phyloP scores from a whole-genome alignment of 2,113 vertebrate genomes.

The Chlamydotis undulata region DNA sequence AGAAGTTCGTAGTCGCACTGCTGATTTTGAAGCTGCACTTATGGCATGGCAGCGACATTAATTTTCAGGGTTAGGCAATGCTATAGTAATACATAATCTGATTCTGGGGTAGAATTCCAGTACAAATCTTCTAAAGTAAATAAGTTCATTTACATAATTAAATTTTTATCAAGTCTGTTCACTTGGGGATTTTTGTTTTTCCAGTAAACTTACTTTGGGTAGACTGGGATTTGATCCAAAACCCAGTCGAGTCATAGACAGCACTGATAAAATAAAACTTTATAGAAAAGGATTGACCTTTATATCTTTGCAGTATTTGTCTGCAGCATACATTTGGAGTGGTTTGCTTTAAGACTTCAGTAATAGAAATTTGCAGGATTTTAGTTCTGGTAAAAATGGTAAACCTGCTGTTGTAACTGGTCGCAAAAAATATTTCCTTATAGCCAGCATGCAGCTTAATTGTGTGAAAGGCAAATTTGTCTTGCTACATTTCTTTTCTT shows the following conservation, averaged over 20 bases:
- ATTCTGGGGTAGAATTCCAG: background rate
- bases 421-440: background rate
- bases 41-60: background rate
- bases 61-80: background rate
- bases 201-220: slow-evolving; percentile 9
- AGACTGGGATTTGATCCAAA: slow-evolving; percentile 20
- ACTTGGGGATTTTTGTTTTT: background rate
- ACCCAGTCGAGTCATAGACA: background rate
- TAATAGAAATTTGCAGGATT: background rate
- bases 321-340: background rate
- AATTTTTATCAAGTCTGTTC: slow-evolving; percentile 1
- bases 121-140: background rate
- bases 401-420: background rate
- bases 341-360: background rate
- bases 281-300: slow-evolving; percentile 28
- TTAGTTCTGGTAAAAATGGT: background rate
- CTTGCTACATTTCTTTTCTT: background rate
- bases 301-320: slow-evolving; percentile 34
- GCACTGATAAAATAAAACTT: slow-evolving; percentile 37
- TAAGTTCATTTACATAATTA: background rate
- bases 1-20: slow-evolving; percentile 1
- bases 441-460: background rate
- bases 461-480: background rate
- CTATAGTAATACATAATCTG: background rate
- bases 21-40: background rate